These are phyloP conservation scores for Antigone vipio DNA, from an alignment of 2,113 vertebrate genomes.

Conservation along the genomic window DNA sequence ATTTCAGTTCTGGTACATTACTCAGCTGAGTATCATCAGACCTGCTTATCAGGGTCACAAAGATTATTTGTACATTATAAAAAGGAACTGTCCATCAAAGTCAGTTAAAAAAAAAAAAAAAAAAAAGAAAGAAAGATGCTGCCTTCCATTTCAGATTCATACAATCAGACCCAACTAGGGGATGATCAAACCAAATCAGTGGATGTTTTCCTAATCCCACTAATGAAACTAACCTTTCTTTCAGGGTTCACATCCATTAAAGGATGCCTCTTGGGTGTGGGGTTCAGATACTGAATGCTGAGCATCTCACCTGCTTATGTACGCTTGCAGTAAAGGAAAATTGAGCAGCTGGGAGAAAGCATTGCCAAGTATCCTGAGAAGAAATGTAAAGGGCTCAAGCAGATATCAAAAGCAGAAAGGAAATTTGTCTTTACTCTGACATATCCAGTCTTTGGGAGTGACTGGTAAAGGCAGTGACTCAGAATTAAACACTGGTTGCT, in stretches of 20 bases:
- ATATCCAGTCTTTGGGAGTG: background rate
- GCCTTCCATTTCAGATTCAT: slow-evolving; percentile 8
- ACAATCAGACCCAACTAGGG: background rate
- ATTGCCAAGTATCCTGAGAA: background rate
- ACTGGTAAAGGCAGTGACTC: background rate
- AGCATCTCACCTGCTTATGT: background rate
- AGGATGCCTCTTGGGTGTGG: background rate
- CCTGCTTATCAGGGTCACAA: slow-evolving; percentile 81
- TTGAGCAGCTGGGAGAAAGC: background rate
- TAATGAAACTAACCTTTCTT: slow-evolving; percentile 51
- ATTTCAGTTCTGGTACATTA: slow-evolving; percentile 86
- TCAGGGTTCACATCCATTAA: slow-evolving; percentile 5
- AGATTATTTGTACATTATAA: slow-evolving; percentile 82
- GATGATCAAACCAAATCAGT: slow-evolving; percentile 24
- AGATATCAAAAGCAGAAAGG: background rate
- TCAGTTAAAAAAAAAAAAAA: background rate
- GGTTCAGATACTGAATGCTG: background rate
- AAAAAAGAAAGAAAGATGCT: background rate
- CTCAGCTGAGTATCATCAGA: slow-evolving; percentile 80
- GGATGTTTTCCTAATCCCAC: slow-evolving; percentile 8
- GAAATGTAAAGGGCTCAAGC: background rate
- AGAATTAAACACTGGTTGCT: background rate
- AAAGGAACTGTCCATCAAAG: slow-evolving; percentile 72
- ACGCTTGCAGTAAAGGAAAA: background rate
- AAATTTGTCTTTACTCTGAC: background rate